Percentiles rank a stretch among this genome's conserved stretches.
Evolutionary conservation across 2,888 invertebrate genomes (phyloP).

Genomic region (Drosophila mayaguana): DNA sequence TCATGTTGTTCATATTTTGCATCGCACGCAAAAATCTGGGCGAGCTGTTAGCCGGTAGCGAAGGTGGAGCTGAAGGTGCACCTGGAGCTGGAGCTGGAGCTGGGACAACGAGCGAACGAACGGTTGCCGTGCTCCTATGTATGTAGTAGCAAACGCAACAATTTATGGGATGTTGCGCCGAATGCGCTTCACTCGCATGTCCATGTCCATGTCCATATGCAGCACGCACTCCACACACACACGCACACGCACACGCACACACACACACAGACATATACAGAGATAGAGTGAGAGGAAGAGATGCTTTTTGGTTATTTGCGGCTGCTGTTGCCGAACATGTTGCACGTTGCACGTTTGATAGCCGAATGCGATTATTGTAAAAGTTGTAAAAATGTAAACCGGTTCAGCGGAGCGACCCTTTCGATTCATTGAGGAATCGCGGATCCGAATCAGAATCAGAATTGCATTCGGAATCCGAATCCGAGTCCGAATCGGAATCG

Average conservation of each 20-base stretch:
- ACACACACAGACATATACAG: constrained; percentile 32
- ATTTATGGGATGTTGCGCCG: constrained; percentile 72
- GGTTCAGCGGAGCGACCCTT: constrained; percentile 49
- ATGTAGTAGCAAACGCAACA: constrained; percentile 64
- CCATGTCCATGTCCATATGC: constrained; percentile 59
- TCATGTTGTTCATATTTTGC: constrained; percentile 78
- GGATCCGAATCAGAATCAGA: constrained; percentile 13
- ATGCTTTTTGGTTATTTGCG: constrained; percentile 33
- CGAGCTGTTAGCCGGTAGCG: constrained; percentile 9
- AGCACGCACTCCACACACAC: constrained; percentile 70
- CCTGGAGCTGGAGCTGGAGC: constrained; percentile 1
- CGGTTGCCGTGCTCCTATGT: constrained; percentile 28
- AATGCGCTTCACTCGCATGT: constrained; percentile 70
- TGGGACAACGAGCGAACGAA: not conserved
- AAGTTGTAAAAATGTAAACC: constrained; percentile 71
- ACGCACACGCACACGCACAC: constrained; percentile 45
- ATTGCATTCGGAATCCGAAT: not conserved
- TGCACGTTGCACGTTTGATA: constrained; percentile 58
- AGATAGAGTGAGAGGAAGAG: constrained; percentile 32
- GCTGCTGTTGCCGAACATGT: constrained; percentile 60
- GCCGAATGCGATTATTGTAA: constrained; percentile 66
- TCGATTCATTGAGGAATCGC: constrained; percentile 69
- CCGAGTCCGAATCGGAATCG: constrained; percentile 17
- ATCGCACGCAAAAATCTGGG: constrained; percentile 71
- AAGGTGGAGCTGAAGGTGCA: constrained; percentile 11